A percentile compares a stretch with the other conserved stretches of the same genome.
Evolutionary conservation across 2,888 invertebrate species (phyloP).

Genomic region (Nasonovia ribisnigri): DNA sequence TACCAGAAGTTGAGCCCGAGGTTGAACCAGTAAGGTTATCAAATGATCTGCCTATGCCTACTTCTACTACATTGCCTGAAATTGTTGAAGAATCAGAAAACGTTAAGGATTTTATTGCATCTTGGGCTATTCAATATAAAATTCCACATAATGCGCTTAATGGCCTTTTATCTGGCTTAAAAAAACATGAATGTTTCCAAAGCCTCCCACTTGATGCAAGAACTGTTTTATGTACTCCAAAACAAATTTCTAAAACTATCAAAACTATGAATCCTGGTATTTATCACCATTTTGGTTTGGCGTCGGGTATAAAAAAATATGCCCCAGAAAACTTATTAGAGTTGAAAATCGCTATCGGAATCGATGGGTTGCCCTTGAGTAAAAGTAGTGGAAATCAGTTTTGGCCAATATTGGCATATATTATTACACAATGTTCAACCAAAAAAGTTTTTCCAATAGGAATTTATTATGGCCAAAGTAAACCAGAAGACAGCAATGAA

Average conservation of each 20-base stretch:
- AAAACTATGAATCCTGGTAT: neutral
- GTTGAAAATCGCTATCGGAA: conserved; percentile 1
- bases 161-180: neutral
- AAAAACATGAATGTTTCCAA: neutral
- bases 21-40: no score
- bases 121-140: conserved; percentile 13
- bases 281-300: conserved; percentile 34
- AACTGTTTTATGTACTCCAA: neutral
- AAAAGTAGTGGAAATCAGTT: conserved; percentile 11
- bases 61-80: no score
- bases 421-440: neutral
- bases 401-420: conserved; percentile 28
- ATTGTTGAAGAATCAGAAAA: neutral
- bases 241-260: neutral
- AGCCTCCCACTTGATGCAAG: neutral
- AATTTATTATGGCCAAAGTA: neutral
- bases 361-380: conserved; percentile 14
- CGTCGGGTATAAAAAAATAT: neutral
- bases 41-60: no score
- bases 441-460: conserved; percentile 28
- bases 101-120: neutral
- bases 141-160: neutral
- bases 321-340: neutral
- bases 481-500: conserved; percentile 22
- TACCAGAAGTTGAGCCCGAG: no score